These are phyloP conservation scores for Leucoraja ocellata DNA, from an alignment of 2,797 vertebrate species.

Conservation along the genomic window DNA sequence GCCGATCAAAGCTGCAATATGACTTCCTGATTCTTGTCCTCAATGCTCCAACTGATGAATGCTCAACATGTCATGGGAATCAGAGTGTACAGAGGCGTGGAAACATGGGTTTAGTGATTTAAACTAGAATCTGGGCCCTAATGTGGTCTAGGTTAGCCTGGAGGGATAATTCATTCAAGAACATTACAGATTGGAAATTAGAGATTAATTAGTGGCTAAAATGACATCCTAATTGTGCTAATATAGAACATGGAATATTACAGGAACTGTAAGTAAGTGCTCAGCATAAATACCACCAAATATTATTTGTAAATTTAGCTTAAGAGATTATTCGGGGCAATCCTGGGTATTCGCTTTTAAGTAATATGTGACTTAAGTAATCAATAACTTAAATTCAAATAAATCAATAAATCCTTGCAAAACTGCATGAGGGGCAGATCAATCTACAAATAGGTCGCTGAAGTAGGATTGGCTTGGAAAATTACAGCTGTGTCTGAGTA, in stretches of 20 bases:
- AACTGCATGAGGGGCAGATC: not conserved
- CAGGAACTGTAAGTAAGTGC: not conserved
- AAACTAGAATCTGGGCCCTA: not conserved
- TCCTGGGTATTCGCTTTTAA: not conserved
- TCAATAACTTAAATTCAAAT: not conserved
- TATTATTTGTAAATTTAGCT: not conserved
- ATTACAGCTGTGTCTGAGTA: too few species aligned
- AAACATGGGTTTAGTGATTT: not conserved
- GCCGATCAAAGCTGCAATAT: too few species aligned
- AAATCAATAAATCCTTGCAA: not conserved
- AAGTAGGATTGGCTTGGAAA: not conserved
- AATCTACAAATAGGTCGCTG: not conserved
- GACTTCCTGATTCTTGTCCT: too few species aligned
- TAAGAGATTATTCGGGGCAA: not conserved
- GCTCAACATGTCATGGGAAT: not conserved
- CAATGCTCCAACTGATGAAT: too few species aligned
- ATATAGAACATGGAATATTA: not conserved
- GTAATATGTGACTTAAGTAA: not conserved
- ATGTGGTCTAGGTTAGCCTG: not conserved
- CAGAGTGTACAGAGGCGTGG: not conserved
- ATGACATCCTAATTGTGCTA: not conserved
- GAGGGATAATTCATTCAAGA: not conserved
- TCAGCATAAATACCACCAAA: not conserved
- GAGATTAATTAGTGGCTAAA: not conserved
- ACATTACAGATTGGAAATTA: not conserved